Percentiles rank a stretch among this genome's conserved stretches.
Evolutionary conservation across 1,140 invertebrate species (phyloP).

Genomic region (Papilio polyxenes): DNA sequence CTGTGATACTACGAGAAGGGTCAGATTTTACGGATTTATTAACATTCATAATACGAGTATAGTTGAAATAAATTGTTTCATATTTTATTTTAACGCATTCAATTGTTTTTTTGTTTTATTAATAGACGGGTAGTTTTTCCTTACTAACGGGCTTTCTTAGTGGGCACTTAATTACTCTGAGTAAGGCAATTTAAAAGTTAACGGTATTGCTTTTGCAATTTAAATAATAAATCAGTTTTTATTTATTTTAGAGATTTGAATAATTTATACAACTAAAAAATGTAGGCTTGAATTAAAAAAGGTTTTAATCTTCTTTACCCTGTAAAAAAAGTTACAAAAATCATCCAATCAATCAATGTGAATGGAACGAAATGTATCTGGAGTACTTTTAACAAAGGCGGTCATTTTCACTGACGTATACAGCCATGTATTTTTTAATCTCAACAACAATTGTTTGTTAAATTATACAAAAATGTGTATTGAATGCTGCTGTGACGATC

Average conservation of each 20-base stretch:
- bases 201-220: no score
- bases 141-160: no score
- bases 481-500: neutral
- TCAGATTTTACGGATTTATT: neutral
- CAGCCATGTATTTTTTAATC: neutral
- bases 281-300: no score
- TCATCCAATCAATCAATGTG: neutral
- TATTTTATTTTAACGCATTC: no score
- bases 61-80: no score
- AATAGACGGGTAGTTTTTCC: no score
- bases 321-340: neutral
- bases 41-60: neutral
- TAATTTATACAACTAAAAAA: no score
- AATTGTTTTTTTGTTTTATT: no score
- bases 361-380: neutral
- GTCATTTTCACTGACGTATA: neutral
- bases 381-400: constrained; percentile 11
- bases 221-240: no score
- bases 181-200: no score
- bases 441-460: neutral
- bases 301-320: neutral
- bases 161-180: no score
- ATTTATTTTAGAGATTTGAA: no score
- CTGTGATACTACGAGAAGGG: neutral
- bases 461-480: constrained; percentile 1